Evolutionary conservation across 2,797 vertebrate genomes (phyloP), one percentile per base, ranked within the genome.

Genomic region (Distichodus sexfasciatus): DNA sequence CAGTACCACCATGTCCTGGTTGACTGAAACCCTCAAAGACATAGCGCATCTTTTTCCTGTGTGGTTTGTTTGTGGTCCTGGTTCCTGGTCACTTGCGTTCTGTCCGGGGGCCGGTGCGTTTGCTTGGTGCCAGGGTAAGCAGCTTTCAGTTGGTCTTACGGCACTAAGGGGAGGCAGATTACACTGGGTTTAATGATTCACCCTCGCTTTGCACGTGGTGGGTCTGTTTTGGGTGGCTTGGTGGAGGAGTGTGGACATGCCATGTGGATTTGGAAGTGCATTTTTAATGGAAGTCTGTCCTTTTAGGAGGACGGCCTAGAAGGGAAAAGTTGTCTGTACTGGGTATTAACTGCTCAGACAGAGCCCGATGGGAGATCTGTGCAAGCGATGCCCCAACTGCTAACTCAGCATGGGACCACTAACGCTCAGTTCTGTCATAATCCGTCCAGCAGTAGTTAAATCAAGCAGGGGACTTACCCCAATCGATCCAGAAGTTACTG

Each of bases 131-230:
- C 82, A 80, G 74, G 86, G 84, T 89, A 88, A 89, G 89, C 88
- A 86, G 80, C 83, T 86, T 85, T 90, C 74, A 83, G 81, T 81
- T 84, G 87, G 81, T 88, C 47, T 91, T 90, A 88, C 87, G 82
- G 82, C 82, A 86, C 84, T 84, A 86, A 88, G 86, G 81, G 79
- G 83, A 51, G 86, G 85, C 83, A 85, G 86, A 90, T 90, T 89
- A 89, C 84, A 8, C 26, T 59, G 46, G 53, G 59, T 51, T 66
- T 72, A 51, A 47, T 36, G 54, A 59, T 29, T 68, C 58, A 47
- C 48, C 47, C 26, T 50, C n/a, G 6, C 47, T 17, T 21, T 12
- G 21, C 47, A 28, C 26, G 4, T 23, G 47, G 31, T 12, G 26
- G 12, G 21, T 1, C 21, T 0, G 21, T 24, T 48, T 23, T 48